A percentile compares a stretch with the other conserved stretches of the same genome.
phyloP scores from a whole-genome alignment of 2,797 vertebrate genomes.

The Paguma larvata region DNA sequence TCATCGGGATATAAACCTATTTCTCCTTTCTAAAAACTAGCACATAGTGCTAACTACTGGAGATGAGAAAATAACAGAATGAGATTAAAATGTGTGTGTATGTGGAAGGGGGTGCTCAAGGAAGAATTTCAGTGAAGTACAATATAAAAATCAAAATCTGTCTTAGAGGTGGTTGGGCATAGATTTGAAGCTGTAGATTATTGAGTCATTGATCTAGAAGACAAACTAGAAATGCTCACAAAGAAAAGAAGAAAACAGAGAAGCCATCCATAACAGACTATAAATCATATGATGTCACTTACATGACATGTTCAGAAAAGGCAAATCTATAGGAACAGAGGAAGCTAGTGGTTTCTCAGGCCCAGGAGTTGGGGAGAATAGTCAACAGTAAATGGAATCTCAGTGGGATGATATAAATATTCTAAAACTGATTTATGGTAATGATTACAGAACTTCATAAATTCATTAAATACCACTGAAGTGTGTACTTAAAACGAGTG shows the following conservation, averaged over 20 bases:
- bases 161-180: background rate
- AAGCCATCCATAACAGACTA: background rate
- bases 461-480: background rate
- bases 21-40: background rate
- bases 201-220: background rate
- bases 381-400: background rate
- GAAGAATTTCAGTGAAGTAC: background rate
- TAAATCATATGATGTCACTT: background rate
- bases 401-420: background rate
- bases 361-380: background rate
- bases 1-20: background rate
- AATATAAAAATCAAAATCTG: background rate
- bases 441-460: background rate
- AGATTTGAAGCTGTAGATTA: background rate
- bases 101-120: background rate
- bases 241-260: background rate
- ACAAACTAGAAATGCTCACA: background rate
- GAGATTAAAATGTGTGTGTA: background rate
- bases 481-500: background rate
- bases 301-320: background rate
- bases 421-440: background rate
- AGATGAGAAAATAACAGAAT: background rate
- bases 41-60: background rate
- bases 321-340: background rate
- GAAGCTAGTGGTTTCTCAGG: background rate